Conservation (phyloP, 2,888 invertebrate species). For the Apomyelois bistriatella region DNA sequence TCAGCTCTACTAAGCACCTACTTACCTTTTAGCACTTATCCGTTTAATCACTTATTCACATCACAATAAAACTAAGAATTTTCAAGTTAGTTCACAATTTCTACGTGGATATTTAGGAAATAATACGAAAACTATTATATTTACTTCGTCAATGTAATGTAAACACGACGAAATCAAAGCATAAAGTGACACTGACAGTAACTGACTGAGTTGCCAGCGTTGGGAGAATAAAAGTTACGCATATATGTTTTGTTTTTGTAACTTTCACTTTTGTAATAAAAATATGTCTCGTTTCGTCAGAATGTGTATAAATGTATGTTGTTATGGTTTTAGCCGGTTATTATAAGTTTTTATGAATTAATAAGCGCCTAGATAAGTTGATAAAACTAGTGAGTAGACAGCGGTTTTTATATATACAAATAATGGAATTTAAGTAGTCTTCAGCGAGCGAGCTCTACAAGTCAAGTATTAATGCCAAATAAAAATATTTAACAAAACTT, state of each 20-base stretch:
- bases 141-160: not conserved
- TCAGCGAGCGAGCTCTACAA: too few species aligned
- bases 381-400: too few species aligned
- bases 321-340: too few species aligned
- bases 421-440: too few species aligned
- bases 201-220: not conserved
- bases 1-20: not conserved
- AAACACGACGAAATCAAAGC: not conserved
- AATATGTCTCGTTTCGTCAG: too few species aligned
- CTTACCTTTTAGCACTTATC: not conserved
- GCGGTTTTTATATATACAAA: too few species aligned
- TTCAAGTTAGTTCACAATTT: not conserved
- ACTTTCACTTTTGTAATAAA: not conserved
- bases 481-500: too few species aligned
- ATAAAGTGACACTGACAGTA: constrained; percentile 3
- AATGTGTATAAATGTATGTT: not conserved
- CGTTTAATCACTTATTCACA: not conserved
- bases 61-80: not conserved
- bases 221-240: not conserved
- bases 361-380: too few species aligned
- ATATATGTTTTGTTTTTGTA: not conserved
- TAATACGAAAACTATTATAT: not conserved
- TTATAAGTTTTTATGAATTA: too few species aligned
- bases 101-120: not conserved
- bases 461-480: too few species aligned